Base-by-base conservation (phyloP, 2,888 invertebrate species). In the Dichetophora obliterata region DNA sequence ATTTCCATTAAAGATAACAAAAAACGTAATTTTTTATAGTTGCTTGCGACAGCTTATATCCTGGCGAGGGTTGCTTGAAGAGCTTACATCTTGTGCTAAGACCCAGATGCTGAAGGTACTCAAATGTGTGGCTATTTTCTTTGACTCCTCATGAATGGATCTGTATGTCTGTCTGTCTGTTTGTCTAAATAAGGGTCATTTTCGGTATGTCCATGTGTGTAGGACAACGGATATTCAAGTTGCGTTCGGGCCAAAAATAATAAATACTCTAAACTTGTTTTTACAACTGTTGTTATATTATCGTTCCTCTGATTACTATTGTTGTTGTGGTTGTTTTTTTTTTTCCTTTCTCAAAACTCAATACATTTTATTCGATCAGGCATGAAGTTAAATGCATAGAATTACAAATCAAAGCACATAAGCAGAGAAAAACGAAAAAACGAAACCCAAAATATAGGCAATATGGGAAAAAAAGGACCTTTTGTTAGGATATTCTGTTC, bases 1-100 rank as follows among this genome's bases (percentile, higher is more conserved):
- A 68, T 68, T 68, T 68, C 50, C 50, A 68, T 68, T 68, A 68
- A 68, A 68, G 68, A 68, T 68, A 68, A 68, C 68, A 68, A 68
- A 68, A 43, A 66, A 59, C 6, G 59, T 59, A 59, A 59, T 59
- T 59, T 59, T 27, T 59, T 59, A 27, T 59, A 59, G 59, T 59
- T 59, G 59, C 14, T 43, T 59, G 59, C 14, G 11, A 37, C 37
- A 37, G 37, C 37, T 8, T 37, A 8, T 5, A 3, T 37, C 37
- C 37, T 43, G 6, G 37, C 37, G 37, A 43, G 43, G 43, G 6
- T 43, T 11, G 14, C 43, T 43, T 43, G 43, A 43, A 43, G 43
- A 43, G 43, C 43, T 43, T 11, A 43, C 43, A 43, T 43, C 11
- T 43, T 43, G 43, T 43, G 43, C 11, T 43, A 1, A 14, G 11